phyloP scores from a whole-genome alignment of 2,888 invertebrate species.

The Nomada hirtipes region DNA sequence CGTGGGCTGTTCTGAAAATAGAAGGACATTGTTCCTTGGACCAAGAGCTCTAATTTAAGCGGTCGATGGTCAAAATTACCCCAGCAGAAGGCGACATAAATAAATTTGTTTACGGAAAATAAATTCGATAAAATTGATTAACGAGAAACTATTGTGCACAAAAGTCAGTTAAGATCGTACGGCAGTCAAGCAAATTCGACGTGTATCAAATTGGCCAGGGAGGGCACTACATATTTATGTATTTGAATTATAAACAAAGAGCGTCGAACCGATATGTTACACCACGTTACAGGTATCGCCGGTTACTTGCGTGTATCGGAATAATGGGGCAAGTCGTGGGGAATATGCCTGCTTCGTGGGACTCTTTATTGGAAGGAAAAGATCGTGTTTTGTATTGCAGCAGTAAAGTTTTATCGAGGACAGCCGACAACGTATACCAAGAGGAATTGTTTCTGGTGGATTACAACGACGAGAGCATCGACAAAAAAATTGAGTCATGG shows the following conservation, averaged over 20 bases:
- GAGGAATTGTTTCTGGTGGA: slow-evolving; percentile 73
- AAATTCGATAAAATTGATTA: not conserved
- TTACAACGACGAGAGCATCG: slow-evolving; percentile 66
- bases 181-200: slow-evolving; percentile 1
- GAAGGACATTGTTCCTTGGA: no score
- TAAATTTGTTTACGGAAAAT: not conserved
- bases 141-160: not conserved
- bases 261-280: slow-evolving; percentile 11
- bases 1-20: no score
- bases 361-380: slow-evolving; percentile 67
- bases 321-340: slow-evolving; percentile 75
- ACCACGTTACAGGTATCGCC: not conserved
- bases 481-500: slow-evolving; percentile 73
- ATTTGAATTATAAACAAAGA: slow-evolving; percentile 10
- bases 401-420: slow-evolving; percentile 71
- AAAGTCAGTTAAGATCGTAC: not conserved
- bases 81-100: not conserved
- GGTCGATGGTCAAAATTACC: no score
- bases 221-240: not conserved
- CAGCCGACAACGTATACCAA: slow-evolving; percentile 70
- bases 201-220: not conserved
- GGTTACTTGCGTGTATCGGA: not conserved
- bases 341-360: slow-evolving; percentile 72
- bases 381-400: slow-evolving; percentile 75
- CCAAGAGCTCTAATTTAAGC: no score